Evolutionary conservation across 2,888 invertebrate genomes (phyloP), one percentile per base, ranked within the genome.

Genomic region (Hypomecis atomaria): DNA sequence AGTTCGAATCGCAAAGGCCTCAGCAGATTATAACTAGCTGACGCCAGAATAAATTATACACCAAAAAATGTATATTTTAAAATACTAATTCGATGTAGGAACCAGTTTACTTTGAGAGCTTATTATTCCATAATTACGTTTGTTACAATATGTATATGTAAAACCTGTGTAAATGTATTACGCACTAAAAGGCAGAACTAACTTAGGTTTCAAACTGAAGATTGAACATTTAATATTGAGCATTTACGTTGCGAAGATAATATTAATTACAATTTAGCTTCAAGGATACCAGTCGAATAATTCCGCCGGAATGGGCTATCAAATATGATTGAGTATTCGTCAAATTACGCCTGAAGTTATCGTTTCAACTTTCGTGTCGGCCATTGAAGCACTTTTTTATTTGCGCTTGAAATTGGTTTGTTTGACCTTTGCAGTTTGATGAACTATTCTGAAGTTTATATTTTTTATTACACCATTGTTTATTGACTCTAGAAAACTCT

Each of bases 311-410:
- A 61, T 57, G 13, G 44, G 33, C 57, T 59, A 67, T 61, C 48
- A 74, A 71, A 56, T 58, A 62, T 74, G 73, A 76, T 71, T 77
- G 67, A 55, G 37, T 59, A 40, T 66, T 70, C 65, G 69, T 68
- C 68, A 71, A 67, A 36, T 52, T 69, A 72, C 45, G 47, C 67
- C 68, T 73, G 59, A 62, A 73, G 70, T 71, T 71, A 73, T 65
- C 68, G 65, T 62, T 73, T 71, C 60, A 70, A 73, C 36, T 10
- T 13, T 8, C 23, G 23, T 72, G 23, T 23, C 23, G 70, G 56
- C 45, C 44, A 34, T 6, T 6, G 58, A 38, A 54, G 6, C 37
- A 23, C 5, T 37, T 64, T 42, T 64, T 61, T 64, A 44, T 45
- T 60, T 58, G 54, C 63, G 37, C 66, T 67, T 65, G 64, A 66